Evolutionary conservation across 2,797 vertebrate species (phyloP).

Genomic region (Urocyon cinereoargenteus): DNA sequence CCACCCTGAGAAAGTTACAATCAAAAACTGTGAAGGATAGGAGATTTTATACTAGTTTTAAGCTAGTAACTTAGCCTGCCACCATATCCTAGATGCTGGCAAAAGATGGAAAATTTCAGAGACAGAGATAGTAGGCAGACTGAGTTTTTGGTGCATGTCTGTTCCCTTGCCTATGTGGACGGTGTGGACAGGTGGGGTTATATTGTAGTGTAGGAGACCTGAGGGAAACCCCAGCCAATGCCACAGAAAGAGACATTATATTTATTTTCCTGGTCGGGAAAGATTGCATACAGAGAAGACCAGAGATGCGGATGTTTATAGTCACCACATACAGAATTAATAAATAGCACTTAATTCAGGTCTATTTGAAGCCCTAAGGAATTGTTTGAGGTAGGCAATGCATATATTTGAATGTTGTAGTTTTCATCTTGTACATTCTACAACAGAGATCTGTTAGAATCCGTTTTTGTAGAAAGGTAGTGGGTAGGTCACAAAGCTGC

Average conservation of each 20-base stretch:
- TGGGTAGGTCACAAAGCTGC: background rate
- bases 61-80: background rate
- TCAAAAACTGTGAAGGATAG: background rate
- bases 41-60: background rate
- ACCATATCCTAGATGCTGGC: background rate
- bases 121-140: background rate
- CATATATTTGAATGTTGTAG: background rate
- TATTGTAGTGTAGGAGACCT: background rate
- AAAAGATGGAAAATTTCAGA: background rate
- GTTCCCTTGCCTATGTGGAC: background rate
- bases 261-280: background rate
- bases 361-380: background rate
- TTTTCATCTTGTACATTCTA: background rate
- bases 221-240: background rate
- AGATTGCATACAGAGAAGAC: background rate
- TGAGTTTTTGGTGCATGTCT: background rate
- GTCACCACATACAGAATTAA: background rate
- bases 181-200: background rate
- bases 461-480: background rate
- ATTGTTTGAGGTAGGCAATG: background rate
- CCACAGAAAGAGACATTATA: background rate
- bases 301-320: background rate
- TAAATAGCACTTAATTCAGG: background rate
- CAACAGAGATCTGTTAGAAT: background rate
- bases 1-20: background rate